phyloP scores from a whole-genome alignment of 2,888 invertebrate species.

The Seira ritae region DNA sequence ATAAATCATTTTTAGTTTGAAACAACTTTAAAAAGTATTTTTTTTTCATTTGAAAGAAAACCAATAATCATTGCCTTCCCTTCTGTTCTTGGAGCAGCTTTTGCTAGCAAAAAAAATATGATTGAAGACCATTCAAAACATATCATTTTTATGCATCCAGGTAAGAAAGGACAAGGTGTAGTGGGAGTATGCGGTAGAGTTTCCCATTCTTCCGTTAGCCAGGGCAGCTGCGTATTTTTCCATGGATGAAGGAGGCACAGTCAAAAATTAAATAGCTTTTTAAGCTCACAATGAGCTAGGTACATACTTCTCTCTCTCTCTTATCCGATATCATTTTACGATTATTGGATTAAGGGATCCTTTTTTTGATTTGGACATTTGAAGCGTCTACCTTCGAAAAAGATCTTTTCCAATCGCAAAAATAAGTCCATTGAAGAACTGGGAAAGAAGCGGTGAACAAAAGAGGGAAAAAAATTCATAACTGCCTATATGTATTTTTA shows the following conservation, averaged over 20 bases:
- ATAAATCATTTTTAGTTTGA: neutral
- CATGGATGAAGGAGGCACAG: conserved; percentile 21
- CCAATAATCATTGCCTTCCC: neutral
- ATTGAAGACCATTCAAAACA: conserved; percentile 38
- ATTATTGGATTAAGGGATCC: conserved; percentile 64
- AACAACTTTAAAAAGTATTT: neutral
- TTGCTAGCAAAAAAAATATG: conserved; percentile 7
- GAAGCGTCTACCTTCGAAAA: neutral
- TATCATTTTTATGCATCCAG: conserved; percentile 1
- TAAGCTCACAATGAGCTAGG: neutral
- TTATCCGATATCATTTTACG: conserved; percentile 55
- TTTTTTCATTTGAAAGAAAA: neutral
- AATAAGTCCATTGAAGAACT: too few species aligned
- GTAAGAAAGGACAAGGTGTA: conserved; percentile 12
- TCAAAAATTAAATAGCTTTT: neutral
- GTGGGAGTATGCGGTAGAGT: neutral
- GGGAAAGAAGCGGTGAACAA: neutral
- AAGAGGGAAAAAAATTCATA: conserved; percentile 2
- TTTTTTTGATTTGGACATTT: conserved; percentile 29
- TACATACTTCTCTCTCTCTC: neutral
- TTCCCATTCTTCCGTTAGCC: neutral
- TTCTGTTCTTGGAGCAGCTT: neutral
- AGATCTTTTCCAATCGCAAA: conserved; percentile 2
- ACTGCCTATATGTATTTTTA: neutral
- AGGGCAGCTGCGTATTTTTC: conserved; percentile 11